Evolutionary conservation across 2,113 vertebrate species (phyloP), one percentile per base, ranked within the genome.

Genomic region (Diglossa brunneiventris): DNA sequence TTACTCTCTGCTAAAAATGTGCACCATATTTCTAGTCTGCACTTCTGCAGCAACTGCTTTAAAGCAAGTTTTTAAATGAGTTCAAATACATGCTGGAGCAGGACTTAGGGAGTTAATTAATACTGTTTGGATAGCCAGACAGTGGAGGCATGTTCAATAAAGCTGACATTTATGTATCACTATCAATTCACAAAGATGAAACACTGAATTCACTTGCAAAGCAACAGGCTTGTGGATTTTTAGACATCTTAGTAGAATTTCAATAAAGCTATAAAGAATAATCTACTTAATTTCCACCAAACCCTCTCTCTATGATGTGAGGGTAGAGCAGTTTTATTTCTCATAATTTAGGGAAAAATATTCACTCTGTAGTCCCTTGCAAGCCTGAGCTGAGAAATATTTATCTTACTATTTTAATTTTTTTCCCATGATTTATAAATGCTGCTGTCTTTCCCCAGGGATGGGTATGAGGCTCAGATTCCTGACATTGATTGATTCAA

Each of bases 31-130:
- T 95, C 87, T 46, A 82, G 44, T 3, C 66, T 67, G 87, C 83
- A 28, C 89, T 89, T 87, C 55, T 87, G 66, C 82, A 92, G 74
- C 68, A 55, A 63, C 63, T 39, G 73, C 52, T 89, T 67, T 10
- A 79, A 61, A 44, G 69, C 33, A 75, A 39, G 66, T 64, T 91
- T 83, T 82, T 61, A 94, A 95, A 97, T 84, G 64, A 95, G 66
- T 64, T 53, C 70, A 84, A 89, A 46, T 63, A 35, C 72, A 64
- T n/a, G 69, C 83, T 92, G 91, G 83, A 94, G 63, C 61, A 92
- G 95, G 92, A 89, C 69, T 92, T 64, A 37, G 92, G 69, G 87
- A 96, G 92, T 94, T 91, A 94, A 95, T 96, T 94, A 95, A 82
- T 84, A 64, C 49, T 94, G 74, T 94, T 95, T 95, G 89, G 61